Conservation (phyloP, 2,113 vertebrate species). For the Halcyon senegalensis region DNA sequence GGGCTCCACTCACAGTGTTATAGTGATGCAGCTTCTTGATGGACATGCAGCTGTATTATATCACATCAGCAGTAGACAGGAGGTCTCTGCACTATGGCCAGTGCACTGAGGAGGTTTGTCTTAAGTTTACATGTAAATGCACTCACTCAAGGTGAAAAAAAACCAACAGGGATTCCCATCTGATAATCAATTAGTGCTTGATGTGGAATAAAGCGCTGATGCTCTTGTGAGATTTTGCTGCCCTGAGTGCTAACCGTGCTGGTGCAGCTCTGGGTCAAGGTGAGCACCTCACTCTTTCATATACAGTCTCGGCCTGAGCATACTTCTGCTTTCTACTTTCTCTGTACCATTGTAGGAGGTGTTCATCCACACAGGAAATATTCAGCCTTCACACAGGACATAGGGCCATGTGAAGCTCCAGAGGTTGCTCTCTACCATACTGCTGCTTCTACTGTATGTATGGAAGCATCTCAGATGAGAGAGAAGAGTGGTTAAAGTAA, state of each 20-base stretch:
- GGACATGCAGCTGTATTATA: accelerated
- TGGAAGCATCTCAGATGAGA: not conserved
- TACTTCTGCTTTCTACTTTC: not conserved
- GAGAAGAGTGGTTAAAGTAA: not conserved
- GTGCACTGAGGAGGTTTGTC: not conserved
- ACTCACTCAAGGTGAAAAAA: not conserved
- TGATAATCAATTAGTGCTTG: not conserved
- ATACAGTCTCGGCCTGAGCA: not conserved
- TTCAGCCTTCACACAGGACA: not conserved
- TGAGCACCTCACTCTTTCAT: not conserved
- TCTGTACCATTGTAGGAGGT: not conserved
- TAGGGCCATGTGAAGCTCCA: not conserved
- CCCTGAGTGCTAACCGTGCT: not conserved
- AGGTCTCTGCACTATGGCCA: not conserved
- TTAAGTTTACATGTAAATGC: not conserved
- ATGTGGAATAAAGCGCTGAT: not conserved
- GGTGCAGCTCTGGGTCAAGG: not conserved
- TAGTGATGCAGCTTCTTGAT: accelerated
- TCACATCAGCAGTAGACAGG: not conserved
- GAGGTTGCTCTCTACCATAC: not conserved
- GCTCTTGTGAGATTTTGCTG: not conserved
- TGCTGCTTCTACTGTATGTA: not conserved
- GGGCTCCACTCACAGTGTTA: not conserved
- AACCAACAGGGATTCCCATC: not conserved
- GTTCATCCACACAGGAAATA: not conserved